phyloP scores from a whole-genome alignment of 2,797 vertebrate species.

The Sebastes steindachneri region DNA sequence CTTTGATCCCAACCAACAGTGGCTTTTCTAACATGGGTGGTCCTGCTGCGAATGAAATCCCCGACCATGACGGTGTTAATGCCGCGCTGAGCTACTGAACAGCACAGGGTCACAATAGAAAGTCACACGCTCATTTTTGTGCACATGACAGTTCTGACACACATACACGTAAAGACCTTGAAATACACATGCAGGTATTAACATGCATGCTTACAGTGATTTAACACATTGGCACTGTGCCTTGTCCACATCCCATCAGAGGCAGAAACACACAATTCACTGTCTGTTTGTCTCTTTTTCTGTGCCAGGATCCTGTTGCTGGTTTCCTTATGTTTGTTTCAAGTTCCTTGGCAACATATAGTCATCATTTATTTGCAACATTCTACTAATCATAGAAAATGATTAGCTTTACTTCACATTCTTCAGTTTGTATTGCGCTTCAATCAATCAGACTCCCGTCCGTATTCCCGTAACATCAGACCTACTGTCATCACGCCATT shows the following conservation, averaged over 20 bases:
- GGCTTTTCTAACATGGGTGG: constrained; percentile 66
- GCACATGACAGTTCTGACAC: neutral
- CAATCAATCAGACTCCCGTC: neutral
- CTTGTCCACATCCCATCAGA: neutral
- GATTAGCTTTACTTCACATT: neutral
- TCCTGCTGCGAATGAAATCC: constrained; percentile 44
- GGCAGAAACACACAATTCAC: neutral
- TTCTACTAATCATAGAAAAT: neutral
- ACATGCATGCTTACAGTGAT: neutral
- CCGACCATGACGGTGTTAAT: constrained; percentile 31
- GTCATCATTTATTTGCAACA: neutral
- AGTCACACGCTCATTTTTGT: constrained; percentile 29
- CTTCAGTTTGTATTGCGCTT: neutral
- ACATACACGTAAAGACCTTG: neutral
- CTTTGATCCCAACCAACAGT: constrained; percentile 52
- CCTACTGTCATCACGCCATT: constrained; percentile 3
- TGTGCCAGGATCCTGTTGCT: neutral
- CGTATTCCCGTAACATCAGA: constrained; percentile 15
- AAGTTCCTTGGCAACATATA: neutral
- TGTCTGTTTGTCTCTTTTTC: neutral
- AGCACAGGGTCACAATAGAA: neutral
- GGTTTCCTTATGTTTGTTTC: neutral
- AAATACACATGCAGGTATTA: neutral
- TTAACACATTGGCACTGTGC: neutral
- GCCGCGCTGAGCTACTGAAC: constrained; percentile 17